Evolutionary conservation across 1,140 invertebrate genomes (phyloP).

Genomic region (Bombus waltoni): DNA sequence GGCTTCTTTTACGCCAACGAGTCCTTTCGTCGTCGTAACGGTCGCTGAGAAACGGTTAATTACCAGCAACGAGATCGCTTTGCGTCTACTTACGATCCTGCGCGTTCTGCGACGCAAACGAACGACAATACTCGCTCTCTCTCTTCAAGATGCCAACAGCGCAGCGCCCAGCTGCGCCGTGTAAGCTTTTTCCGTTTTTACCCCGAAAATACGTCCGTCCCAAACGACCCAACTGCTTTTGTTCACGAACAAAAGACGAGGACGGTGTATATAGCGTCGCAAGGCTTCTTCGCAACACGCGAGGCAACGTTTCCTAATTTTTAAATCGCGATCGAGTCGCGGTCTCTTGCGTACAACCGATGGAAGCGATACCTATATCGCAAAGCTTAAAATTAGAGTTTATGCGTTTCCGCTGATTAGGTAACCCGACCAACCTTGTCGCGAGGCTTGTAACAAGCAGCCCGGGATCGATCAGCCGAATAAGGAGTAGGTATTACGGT

Average conservation of each 20-base stretch:
- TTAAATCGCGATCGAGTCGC: not conserved
- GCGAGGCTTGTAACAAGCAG: no score
- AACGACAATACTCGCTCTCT: not conserved
- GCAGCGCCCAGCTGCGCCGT: not conserved
- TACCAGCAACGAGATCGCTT: slow-evolving; percentile 15
- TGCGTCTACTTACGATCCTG: slow-evolving; percentile 14
- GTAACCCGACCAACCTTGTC: not conserved
- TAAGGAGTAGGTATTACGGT: not conserved
- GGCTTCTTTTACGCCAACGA: not conserved
- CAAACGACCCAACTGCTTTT: slow-evolving; percentile 16
- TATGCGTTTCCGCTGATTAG: no score
- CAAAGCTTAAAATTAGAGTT: no score
- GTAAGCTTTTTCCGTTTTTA: not conserved
- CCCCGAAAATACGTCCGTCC: slow-evolving; percentile 13
- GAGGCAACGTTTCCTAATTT: not conserved
- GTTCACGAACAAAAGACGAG: slow-evolving; percentile 1
- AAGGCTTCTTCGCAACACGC: not conserved
- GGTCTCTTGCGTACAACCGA: no score
- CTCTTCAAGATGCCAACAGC: not conserved
- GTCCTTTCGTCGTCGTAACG: no score
- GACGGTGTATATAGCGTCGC: slow-evolving; percentile 14
- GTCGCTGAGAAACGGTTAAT: slow-evolving; percentile 28
- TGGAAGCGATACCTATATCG: no score
- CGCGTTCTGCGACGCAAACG: not conserved
- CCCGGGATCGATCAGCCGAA: no score